phyloP scores from a whole-genome alignment of 2,888 invertebrate genomes.

The Nectonema munidae region DNA sequence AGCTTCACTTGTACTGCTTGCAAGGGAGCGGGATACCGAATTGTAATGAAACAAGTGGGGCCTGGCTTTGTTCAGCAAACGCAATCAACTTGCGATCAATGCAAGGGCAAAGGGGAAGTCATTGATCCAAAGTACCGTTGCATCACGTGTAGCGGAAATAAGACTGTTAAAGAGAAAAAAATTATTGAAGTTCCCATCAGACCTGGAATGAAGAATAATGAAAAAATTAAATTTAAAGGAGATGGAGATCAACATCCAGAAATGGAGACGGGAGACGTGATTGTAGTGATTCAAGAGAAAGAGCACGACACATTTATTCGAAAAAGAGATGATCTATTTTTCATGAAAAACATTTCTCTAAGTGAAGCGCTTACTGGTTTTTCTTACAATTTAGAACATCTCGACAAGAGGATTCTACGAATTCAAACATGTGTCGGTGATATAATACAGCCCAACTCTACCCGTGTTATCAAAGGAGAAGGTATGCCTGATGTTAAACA shows the following conservation, averaged over 20 bases:
- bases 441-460: slow-evolving; percentile 39
- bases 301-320: slow-evolving; percentile 45
- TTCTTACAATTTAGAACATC: slow-evolving; percentile 44
- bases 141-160: slow-evolving; percentile 44
- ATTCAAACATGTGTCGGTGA: slow-evolving; percentile 43
- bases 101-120: slow-evolving; percentile 27
- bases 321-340: slow-evolving; percentile 32
- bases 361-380: slow-evolving; percentile 71
- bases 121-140: slow-evolving; percentile 44
- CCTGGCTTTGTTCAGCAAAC: slow-evolving; percentile 30
- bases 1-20: slow-evolving; percentile 34
- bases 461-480: slow-evolving; percentile 43
- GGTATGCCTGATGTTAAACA: slow-evolving; percentile 61
- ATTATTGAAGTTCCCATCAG: slow-evolving; percentile 54
- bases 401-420: slow-evolving; percentile 51
- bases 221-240: slow-evolving; percentile 48
- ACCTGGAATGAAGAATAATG: slow-evolving; percentile 51
- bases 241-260: slow-evolving; percentile 65
- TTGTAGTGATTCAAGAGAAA: slow-evolving; percentile 48
- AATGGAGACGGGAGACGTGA: slow-evolving; percentile 51
- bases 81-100: slow-evolving; percentile 25
- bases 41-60: slow-evolving; percentile 37
- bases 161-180: slow-evolving; percentile 45
- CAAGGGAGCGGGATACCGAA: slow-evolving; percentile 41
- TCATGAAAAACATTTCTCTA: slow-evolving; percentile 35